Evolutionary conservation across 2,888 invertebrate species (phyloP).

Genomic region (Andrena flavipes): DNA sequence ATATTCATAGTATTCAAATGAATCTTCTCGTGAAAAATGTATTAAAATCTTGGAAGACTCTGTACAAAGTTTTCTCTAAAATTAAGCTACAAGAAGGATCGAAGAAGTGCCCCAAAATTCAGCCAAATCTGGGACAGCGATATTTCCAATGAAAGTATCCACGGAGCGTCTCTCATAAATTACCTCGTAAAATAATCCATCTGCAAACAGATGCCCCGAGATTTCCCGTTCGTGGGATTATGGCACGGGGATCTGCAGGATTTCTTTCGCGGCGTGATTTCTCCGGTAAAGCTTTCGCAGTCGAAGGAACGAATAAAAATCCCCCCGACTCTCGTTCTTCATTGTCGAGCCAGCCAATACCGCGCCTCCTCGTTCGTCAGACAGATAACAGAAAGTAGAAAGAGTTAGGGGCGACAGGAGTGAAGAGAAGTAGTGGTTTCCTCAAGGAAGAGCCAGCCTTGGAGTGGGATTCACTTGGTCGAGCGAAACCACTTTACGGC

Average conservation of each 20-base stretch:
- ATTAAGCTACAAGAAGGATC: not conserved
- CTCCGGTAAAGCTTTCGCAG: not conserved
- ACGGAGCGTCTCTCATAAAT: constrained; percentile 9
- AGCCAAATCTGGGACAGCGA: not conserved
- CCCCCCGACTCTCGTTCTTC: constrained; percentile 9
- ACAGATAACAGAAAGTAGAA: not conserved
- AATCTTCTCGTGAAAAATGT: no score
- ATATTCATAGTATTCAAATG: no score
- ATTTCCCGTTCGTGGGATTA: constrained; percentile 23
- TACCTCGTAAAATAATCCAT: constrained; percentile 6
- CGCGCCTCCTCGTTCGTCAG: not conserved
- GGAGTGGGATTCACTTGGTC: constrained; percentile 38
- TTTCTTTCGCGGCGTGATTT: not conserved
- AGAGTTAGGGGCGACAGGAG: constrained; percentile 6
- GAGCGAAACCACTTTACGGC: constrained; percentile 32
- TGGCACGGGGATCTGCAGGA: not conserved
- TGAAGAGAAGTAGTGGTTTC: constrained; percentile 50
- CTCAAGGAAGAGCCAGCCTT: constrained; percentile 62
- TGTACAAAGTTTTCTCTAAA: not conserved
- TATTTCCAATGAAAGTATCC: constrained; percentile 1
- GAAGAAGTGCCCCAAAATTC: not conserved
- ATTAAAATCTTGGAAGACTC: no score
- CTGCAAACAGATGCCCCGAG: not conserved
- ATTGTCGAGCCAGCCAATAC: constrained; percentile 1
- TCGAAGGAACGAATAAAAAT: no score